Evolutionary conservation across 2,888 invertebrate species (phyloP).

Genomic region (Agrotis puta): DNA sequence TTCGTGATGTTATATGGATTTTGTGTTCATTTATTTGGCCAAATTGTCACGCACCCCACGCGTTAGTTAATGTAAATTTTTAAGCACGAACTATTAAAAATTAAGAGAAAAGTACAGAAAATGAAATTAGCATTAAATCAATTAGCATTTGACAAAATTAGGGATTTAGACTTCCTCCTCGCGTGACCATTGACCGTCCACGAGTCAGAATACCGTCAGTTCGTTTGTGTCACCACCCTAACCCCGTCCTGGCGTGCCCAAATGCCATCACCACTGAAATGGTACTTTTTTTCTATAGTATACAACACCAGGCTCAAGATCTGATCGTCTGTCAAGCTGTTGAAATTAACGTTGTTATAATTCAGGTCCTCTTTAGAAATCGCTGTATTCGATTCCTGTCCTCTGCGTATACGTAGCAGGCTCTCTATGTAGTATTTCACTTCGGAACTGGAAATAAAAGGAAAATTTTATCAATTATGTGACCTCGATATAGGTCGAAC

Average conservation of each 20-base stretch:
- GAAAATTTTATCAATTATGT: not conserved
- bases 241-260: slow-evolving; percentile 87
- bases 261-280: slow-evolving; percentile 94
- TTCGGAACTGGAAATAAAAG: slow-evolving; percentile 75
- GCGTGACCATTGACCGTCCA: not conserved
- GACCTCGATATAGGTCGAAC: not conserved
- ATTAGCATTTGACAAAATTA: not conserved
- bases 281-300: slow-evolving; percentile 93
- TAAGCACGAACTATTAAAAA: too few relatives aligned
- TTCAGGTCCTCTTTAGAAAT: slow-evolving; percentile 69
- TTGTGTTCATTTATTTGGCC: too few relatives aligned
- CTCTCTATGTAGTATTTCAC: slow-evolving; percentile 75
- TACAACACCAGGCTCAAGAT: slow-evolving; percentile 93
- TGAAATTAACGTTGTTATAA: slow-evolving; percentile 73
- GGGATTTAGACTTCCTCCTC: not conserved
- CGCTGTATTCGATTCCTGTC: slow-evolving; percentile 23
- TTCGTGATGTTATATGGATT: too few relatives aligned
- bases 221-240: slow-evolving; percentile 66
- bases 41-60: too few relatives aligned
- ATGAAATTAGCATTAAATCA: too few relatives aligned
- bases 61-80: too few relatives aligned
- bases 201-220: slow-evolving; percentile 19
- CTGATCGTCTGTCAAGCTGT: slow-evolving; percentile 85
- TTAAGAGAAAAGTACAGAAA: too few relatives aligned
- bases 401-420: slow-evolving; percentile 68